Base-by-base conservation (phyloP, 2,888 invertebrate genomes). In the Mesorhabditis spiculigera region DNA sequence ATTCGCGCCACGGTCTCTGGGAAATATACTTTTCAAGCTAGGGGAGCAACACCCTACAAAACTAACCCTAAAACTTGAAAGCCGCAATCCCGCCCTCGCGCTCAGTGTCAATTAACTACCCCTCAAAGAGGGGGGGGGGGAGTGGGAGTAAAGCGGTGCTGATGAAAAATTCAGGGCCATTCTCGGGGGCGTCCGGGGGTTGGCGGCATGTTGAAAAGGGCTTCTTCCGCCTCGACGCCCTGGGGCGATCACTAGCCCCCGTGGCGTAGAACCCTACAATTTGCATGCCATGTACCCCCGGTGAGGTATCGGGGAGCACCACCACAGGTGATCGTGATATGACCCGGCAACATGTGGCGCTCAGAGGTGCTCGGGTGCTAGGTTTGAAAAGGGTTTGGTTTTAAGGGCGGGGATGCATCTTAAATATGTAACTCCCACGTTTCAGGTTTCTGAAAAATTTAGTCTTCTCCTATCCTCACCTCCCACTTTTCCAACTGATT, bases 251-350 rank as follows among this genome's bases (percentile, higher is more conserved):
- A 28, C n/a, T 50, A n/a, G 10, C 58, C 58, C 58, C 58, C 58
- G n/a, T 0, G 8, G 10, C 1, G n/a, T 50, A n/a, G n/a, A 2
- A 50, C 58, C 58, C 58, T n/a, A 13, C 58, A 50, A 50, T 50
- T 50, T 50, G 58, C 58, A 50, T 50, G 8, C 58, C 58, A 50
- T 50, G n/a, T 50, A 50, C n/a, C 8, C 58, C 8, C 10, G 10
- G 58, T 50, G 10, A 13, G 58, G 28, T 28, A 28, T 28, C 28
- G 28, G 28, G 28, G 28, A 28, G 28, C 28, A 28, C 28, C 28
- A 10, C 58, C 58, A 50, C 58, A 50, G 58, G 58, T 50, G 58
- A 50, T 50, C 58, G n/a, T 50, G 58, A 50, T 50, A 50, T n/a
- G 28, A 28, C 28, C 28, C 28, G 28, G 28, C 28, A 28, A 28